Conservation (phyloP, 2,888 invertebrate species). For the Caenorhabditis sp. region DNA sequence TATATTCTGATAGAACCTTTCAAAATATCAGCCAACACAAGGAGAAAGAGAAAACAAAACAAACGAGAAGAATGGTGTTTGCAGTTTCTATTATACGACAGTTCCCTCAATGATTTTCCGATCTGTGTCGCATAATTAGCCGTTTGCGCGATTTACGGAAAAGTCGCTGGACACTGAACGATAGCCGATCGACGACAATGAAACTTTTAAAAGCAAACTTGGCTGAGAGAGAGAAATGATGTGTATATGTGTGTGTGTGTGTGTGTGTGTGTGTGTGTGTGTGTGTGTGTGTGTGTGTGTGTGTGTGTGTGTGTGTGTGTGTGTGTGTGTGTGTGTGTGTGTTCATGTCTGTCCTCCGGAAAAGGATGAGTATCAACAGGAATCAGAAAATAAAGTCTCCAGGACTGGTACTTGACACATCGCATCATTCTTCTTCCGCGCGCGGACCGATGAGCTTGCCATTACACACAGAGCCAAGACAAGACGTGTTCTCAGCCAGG, state of each 20-base stretch:
- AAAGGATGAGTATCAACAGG: slow-evolving; percentile 46
- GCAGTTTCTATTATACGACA: slow-evolving; percentile 58
- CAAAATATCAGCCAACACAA: too few relatives aligned
- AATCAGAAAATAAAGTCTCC: slow-evolving; percentile 28
- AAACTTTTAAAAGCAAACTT: slow-evolving; percentile 26
- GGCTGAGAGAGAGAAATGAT: slow-evolving; percentile 18
- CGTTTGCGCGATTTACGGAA: slow-evolving; percentile 62
- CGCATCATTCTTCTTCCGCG: slow-evolving; percentile 49
- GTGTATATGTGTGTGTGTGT: too few relatives aligned
- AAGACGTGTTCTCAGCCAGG: slow-evolving; percentile 58
- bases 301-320: too few relatives aligned
- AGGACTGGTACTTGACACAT: slow-evolving; percentile 63
- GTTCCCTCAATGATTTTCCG: slow-evolving; percentile 58
- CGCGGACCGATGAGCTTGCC: slow-evolving; percentile 62
- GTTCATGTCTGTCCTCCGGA: too few relatives aligned
- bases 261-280: too few relatives aligned
- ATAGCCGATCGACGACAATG: slow-evolving; percentile 36
- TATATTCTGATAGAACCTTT: not conserved
- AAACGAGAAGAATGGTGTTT: slow-evolving; percentile 45
- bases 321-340: too few relatives aligned
- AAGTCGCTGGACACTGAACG: slow-evolving; percentile 26
- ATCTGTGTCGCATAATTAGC: slow-evolving; percentile 63
- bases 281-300: too few relatives aligned
- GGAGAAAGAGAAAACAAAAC: slow-evolving; percentile 32
- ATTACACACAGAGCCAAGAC: slow-evolving; percentile 53